phyloP scores from a whole-genome alignment of 2,888 invertebrate genomes.

The Uloborus plumipes region DNA sequence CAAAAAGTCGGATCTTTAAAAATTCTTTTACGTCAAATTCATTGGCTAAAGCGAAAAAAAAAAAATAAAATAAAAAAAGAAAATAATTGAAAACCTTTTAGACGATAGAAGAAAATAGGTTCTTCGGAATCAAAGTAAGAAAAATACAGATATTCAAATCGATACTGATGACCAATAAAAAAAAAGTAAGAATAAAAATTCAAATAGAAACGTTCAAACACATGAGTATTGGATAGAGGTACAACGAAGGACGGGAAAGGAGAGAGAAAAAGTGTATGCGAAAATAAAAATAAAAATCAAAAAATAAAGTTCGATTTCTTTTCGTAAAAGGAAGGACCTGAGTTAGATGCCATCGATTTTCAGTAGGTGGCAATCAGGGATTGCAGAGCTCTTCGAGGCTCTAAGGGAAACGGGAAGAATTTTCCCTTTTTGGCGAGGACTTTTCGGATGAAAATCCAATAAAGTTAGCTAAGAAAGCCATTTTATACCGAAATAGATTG shows the following conservation, averaged over 20 bases:
- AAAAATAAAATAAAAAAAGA: slow-evolving; percentile 26
- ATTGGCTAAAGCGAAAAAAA: slow-evolving; percentile 26
- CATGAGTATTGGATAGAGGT: slow-evolving; percentile 2
- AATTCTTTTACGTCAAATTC: slow-evolving; percentile 20
- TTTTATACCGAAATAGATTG: too few relatives aligned
- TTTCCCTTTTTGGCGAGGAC: slow-evolving; percentile 27
- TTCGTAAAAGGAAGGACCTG: slow-evolving; percentile 24
- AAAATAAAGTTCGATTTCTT: slow-evolving; percentile 54
- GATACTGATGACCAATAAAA: slow-evolving; percentile 60
- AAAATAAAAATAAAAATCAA: slow-evolving; percentile 8
- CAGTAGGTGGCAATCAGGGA: slow-evolving; percentile 53
- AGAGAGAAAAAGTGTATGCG: slow-evolving; percentile 7
- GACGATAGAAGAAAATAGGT: slow-evolving; percentile 10
- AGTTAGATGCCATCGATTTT: slow-evolving; percentile 54
- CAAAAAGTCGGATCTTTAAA: slow-evolving; percentile 2
- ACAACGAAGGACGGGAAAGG: slow-evolving; percentile 13
- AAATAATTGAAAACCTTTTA: slow-evolving; percentile 49
- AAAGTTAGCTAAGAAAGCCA: slow-evolving; percentile 21
- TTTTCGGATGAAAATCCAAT: slow-evolving; percentile 39
- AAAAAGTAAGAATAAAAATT: slow-evolving; percentile 16
- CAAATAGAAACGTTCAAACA: slow-evolving; percentile 34
- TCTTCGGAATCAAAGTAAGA: neutral
- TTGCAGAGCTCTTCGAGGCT: slow-evolving; percentile 13
- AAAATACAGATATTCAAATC: slow-evolving; percentile 44
- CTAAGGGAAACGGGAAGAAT: slow-evolving; percentile 37